Percentiles rank a stretch among this genome's conserved stretches.
These are phyloP conservation scores for Thermophis baileyi DNA, from an alignment of 2,113 vertebrate genomes.

Conservation along the genomic window DNA sequence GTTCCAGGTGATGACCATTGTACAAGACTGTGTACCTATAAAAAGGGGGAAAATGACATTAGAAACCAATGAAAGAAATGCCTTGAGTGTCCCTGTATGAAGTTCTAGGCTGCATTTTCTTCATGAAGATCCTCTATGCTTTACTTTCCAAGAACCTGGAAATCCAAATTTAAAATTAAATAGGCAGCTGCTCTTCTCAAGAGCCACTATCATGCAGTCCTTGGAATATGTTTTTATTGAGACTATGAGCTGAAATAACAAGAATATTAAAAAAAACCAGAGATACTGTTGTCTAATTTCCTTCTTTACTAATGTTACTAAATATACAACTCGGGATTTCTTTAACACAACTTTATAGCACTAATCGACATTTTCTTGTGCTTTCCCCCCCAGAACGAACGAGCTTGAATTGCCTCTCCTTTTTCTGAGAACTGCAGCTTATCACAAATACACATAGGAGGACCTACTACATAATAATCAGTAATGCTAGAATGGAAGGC, in stretches of 20 bases:
- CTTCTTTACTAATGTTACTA: background rate
- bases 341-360: background rate
- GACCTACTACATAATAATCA: background rate
- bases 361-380: no score
- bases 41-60: slow-evolving; percentile 13
- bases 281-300: background rate
- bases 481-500: background rate
- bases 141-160: background rate
- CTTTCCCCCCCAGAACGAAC: background rate
- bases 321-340: background rate
- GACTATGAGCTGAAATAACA: background rate
- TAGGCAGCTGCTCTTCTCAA: background rate
- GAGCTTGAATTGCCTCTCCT: background rate
- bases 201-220: background rate
- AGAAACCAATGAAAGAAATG: background rate
- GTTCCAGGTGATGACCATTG: slow-evolving; percentile 72
- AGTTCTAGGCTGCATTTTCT: background rate
- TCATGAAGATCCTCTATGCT: background rate
- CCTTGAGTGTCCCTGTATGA: background rate
- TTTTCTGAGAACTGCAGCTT: background rate
- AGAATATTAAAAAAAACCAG: background rate
- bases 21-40: slow-evolving; percentile 71
- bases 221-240: background rate
- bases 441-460: background rate
- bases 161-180: slow-evolving; percentile 10